Percentiles rank a stretch among this genome's conserved stretches.
Conservation (phyloP, 2,113 vertebrate species). For the Cyphomyrus plagiostoma region DNA sequence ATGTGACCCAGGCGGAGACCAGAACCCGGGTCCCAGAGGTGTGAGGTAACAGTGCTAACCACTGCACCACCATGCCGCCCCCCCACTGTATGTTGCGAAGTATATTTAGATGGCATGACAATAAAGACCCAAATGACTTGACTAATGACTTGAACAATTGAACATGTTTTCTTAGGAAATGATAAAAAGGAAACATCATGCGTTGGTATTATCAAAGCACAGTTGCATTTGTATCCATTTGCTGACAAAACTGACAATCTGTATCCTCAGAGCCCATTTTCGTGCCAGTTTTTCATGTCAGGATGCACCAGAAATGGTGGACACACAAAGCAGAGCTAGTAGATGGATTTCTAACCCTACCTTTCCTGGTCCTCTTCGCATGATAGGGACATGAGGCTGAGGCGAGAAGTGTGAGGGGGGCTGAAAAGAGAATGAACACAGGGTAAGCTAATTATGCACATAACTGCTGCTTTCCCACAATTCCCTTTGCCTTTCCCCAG, state of each 20-base stretch:
- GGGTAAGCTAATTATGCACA: background rate
- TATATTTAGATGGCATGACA: background rate
- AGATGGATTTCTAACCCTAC: slow-evolving; percentile 32
- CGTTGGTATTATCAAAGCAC: background rate
- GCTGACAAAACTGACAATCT: background rate
- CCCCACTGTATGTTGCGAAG: background rate
- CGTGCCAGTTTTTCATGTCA: background rate
- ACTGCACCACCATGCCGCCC: too few species aligned
- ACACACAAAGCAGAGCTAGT: background rate
- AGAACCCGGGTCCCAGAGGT: too few species aligned
- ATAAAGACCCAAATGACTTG: background rate
- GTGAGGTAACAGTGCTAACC: too few species aligned
- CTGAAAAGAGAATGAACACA: slow-evolving; percentile 33
- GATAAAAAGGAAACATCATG: background rate
- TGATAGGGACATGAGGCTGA: slow-evolving; percentile 42
- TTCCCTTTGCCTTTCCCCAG: background rate
- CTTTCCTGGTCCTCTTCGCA: slow-evolving; percentile 51
- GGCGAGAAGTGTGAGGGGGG: slow-evolving; percentile 44
- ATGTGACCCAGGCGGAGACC: too few species aligned
- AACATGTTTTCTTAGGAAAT: background rate
- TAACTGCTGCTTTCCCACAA: background rate
- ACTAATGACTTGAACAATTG: too few species aligned
- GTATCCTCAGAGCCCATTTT: background rate
- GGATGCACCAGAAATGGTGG: background rate
- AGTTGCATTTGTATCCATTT: background rate